A percentile compares a stretch with the other conserved stretches of the same genome.
These are phyloP conservation scores for Scaeva pyrastri DNA, from an alignment of 2,888 invertebrate species.

Conservation along the genomic window DNA sequence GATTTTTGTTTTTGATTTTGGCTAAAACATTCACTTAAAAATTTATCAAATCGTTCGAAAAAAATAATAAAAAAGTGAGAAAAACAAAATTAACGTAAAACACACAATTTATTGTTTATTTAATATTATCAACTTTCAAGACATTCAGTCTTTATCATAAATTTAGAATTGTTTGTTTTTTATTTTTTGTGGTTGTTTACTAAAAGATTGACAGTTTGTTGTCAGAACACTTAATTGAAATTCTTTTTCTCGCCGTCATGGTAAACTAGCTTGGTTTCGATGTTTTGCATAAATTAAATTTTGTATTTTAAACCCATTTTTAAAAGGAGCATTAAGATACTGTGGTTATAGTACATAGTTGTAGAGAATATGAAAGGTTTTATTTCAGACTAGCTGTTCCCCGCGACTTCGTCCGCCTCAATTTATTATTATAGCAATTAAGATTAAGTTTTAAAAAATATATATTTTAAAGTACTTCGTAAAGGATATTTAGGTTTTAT, in stretches of 20 bases:
- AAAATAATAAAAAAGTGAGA: not conserved
- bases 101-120: conserved; percentile 26
- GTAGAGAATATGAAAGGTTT: too few species aligned
- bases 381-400: too few species aligned
- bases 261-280: not conserved
- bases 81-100: conserved; percentile 2
- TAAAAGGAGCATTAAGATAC: too few species aligned
- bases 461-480: too few species aligned
- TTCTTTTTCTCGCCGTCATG: conserved; percentile 29
- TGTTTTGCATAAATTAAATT: not conserved
- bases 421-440: too few species aligned
- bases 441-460: too few species aligned
- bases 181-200: conserved; percentile 15
- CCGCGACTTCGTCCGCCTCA: too few species aligned
- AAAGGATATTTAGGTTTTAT: too few species aligned
- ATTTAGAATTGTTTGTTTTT: not conserved
- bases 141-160: conserved; percentile 13
- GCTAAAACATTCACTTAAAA: conserved; percentile 1
- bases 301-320: not conserved
- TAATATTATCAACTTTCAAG: conserved; percentile 30
- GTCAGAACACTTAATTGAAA: not conserved
- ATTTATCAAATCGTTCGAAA: conserved; percentile 13
- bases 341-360: too few species aligned
- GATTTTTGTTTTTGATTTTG: not conserved
- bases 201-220: not conserved